Evolutionary conservation across 2,888 invertebrate species (phyloP), one percentile per base, ranked within the genome.

Genomic region (Kuschelorhynchus macadamiae): DNA sequence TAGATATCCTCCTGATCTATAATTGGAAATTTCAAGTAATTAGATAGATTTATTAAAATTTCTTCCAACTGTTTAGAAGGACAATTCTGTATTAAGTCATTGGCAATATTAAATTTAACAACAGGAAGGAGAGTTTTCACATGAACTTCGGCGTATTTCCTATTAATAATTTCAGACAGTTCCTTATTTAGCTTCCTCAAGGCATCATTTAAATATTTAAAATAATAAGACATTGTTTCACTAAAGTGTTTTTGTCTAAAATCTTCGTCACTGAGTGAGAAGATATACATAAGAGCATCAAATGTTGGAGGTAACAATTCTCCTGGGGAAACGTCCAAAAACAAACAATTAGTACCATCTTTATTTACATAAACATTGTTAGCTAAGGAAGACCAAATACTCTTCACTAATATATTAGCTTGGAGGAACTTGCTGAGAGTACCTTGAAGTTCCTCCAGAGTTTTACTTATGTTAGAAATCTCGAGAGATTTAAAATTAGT

Each of bases 1-100:
- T 73, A 75, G 57, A 74, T 74, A 66, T 78, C 77, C 68, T 77
- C 75, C 16, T 67, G 59, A 12, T 60, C 49, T 9, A 60, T 36
- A 2, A 60, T 33, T 2, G 59, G 59, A 33, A 47, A 49, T 39
- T 60, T 47, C 0, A 60, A 12, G 12, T 20, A 60, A 17, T 39
- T 14, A 0, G 7, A 2, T 25, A 49, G 5, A n/a, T 60, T 60
- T 14, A 1, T 14, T 1, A 49, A 11, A 17, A 60, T 17, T 16
- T 60, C 59, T 25, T 57, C 11, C 12, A 30, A n/a, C 25, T 12
- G 16, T 21, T 4, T 11, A 14, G 36, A 9, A 3, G 30, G 12
- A 36, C 32, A 9, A n/a, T 12, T 12, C 7, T 36, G 12, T 3
- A 21, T 5, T 1, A 52, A 39, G 12, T 14, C 9, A 4, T 1